Percentiles rank a stretch among this genome's conserved stretches.
Evolutionary conservation across 2,888 invertebrate species (phyloP).

Genomic region (Xestia c-nigrum): DNA sequence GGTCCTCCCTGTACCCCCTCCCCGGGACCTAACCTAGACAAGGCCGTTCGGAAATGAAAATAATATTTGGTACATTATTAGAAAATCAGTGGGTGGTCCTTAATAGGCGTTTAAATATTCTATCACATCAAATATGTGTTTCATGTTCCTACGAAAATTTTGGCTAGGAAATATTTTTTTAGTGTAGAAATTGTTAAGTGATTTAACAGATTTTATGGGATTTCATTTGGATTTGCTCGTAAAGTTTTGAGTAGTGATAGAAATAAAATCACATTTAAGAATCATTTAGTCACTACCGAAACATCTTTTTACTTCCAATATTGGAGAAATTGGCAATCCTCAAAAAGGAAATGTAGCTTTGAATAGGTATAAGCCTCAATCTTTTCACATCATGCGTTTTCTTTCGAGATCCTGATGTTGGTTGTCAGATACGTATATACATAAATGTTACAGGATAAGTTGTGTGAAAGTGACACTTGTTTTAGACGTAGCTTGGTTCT

Average conservation of each 20-base stretch:
- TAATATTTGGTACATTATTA: slow-evolving; percentile 73
- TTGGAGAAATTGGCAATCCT: slow-evolving; percentile 8
- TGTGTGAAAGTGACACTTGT: slow-evolving; percentile 1
- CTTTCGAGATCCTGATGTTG: neutral
- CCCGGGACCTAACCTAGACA: slow-evolving; percentile 72
- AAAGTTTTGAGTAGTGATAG: neutral
- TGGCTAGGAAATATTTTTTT: slow-evolving; percentile 30
- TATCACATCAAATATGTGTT: slow-evolving; percentile 55
- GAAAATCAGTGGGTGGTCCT: slow-evolving; percentile 67
- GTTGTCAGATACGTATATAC: no score
- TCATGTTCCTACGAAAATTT: slow-evolving; percentile 29
- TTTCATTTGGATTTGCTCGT: neutral
- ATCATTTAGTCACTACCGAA: neutral
- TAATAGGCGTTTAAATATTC: slow-evolving; percentile 65
- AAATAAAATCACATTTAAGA: neutral
- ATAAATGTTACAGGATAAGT: neutral
- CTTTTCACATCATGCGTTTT: slow-evolving; percentile 3
- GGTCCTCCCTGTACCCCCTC: slow-evolving; percentile 67
- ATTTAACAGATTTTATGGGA: slow-evolving; percentile 5
- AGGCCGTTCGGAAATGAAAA: slow-evolving; percentile 76
- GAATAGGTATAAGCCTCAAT: neutral
- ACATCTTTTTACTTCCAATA: neutral
- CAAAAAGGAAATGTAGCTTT: slow-evolving; percentile 9
- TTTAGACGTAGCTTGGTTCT: slow-evolving; percentile 8
- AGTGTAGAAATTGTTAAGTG: neutral